Evolutionary conservation across 1,140 invertebrate genomes (phyloP).

Genomic region (Maconellicoccus hirsutus): DNA sequence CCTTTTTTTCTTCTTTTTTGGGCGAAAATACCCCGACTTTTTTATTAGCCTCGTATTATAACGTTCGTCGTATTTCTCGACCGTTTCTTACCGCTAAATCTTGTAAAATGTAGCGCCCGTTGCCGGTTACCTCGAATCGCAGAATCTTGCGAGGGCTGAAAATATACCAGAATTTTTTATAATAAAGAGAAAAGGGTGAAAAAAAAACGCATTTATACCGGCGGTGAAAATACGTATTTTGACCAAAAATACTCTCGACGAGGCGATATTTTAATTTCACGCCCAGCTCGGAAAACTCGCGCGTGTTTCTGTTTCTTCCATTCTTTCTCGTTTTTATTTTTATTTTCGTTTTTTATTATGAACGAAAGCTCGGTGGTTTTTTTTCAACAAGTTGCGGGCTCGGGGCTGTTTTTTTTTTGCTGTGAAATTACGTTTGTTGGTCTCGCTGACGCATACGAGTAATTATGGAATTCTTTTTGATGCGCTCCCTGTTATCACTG

Average conservation of each 20-base stretch:
- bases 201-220: neutral
- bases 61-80: constrained; percentile 2
- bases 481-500: too few species aligned
- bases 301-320: neutral
- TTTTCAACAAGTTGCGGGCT: neutral
- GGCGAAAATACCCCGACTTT: neutral
- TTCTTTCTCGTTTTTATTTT: too few species aligned
- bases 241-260: neutral
- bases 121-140: neutral
- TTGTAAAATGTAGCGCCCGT: neutral
- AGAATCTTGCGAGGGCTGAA: neutral
- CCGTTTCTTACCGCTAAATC: constrained; percentile 7
- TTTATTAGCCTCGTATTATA: constrained; percentile 4
- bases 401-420: too few species aligned
- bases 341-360: too few species aligned
- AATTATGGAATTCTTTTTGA: too few species aligned
- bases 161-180: neutral
- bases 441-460: too few species aligned
- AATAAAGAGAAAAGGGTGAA: neutral
- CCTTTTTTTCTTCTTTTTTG: too few species aligned
- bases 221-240: neutral
- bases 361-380: neutral
- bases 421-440: too few species aligned
- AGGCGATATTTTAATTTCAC: neutral
- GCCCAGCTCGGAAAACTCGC: neutral